Evolutionary conservation across 2,888 invertebrate genomes (phyloP), one percentile per base, ranked within the genome.

Genomic region (Lamproptera curius): DNA sequence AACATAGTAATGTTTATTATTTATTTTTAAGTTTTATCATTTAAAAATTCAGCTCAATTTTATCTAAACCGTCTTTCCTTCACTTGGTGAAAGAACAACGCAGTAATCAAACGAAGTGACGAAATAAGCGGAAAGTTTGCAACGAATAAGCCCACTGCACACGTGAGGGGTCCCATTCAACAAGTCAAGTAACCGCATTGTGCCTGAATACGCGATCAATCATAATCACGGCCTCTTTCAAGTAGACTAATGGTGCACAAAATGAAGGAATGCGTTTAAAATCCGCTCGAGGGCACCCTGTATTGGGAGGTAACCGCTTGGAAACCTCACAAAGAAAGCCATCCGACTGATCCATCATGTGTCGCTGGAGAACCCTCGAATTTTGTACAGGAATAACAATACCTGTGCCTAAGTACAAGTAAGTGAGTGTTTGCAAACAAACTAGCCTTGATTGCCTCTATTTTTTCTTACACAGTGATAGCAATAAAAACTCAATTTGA

Each of bases 141-240:
- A 65, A 73, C 71, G 76, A 80, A 78, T 73, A 73, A 73, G 62
- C 56, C 59, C 58, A 66, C 65, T 69, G 70, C 76, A 76, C 82
- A 83, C 77, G 71, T 76, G 72, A 78, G 73, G 70, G 70, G 65
- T 61, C 57, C 74, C 70, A 77, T 83, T 83, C 82, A 84, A 81
- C 83, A 84, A 85, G 84, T 84, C 78, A 73, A 70, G 66, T 59
- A 58, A 64, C 70, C 67, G 69, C 73, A 76, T 79, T 79, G 81
- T 81, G 69, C 63, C 68, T 65, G 60, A 59, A 55, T 54, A 56
- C 61, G 57, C 77, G 70, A 88, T 88, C 86, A 83, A 87, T 88
- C 87, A 88, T 85, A 88, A 86, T 86, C 82, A 85, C 72, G 59
- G 80, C 71, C 75, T 81, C 83, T 85, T 87, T 86, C 84, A 84